Evolutionary conservation across 1,140 invertebrate genomes (phyloP).

Genomic region (Orchestia grillus): DNA sequence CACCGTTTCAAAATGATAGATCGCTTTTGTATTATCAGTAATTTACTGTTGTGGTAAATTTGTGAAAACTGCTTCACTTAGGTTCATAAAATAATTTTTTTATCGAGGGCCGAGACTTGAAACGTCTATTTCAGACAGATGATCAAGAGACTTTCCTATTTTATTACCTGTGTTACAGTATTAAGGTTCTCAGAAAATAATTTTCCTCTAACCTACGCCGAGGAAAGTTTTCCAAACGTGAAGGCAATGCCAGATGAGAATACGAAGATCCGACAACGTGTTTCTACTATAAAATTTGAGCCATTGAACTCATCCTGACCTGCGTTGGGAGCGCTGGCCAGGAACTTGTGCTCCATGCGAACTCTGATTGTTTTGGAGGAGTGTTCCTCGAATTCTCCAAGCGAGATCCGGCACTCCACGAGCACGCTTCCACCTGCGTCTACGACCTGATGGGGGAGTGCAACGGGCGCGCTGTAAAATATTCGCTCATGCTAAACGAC

Average conservation of each 20-base stretch:
- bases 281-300: neutral
- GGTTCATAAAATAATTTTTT: too few species aligned
- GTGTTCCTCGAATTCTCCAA: constrained; percentile 40
- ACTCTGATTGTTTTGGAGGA: constrained; percentile 8
- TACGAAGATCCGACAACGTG: neutral
- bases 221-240: too few species aligned
- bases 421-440: constrained; percentile 30
- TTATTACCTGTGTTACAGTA: too few species aligned
- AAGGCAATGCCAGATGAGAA: neutral
- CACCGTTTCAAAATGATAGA: too few species aligned
- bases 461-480: neutral
- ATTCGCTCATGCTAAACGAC: neutral
- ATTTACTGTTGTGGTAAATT: too few species aligned
- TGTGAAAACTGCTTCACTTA: too few species aligned
- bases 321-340: constrained; percentile 17
- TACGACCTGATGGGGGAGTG: neutral
- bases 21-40: too few species aligned
- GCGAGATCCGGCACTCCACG: constrained; percentile 18
- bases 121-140: too few species aligned
- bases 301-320: neutral
- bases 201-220: too few species aligned
- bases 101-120: too few species aligned
- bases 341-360: constrained; percentile 40
- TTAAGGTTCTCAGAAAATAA: too few species aligned
- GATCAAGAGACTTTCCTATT: too few species aligned